These are phyloP conservation scores for Steinernema feltiae DNA, from an alignment of 1,140 invertebrate genomes.

Conservation along the genomic window DNA sequence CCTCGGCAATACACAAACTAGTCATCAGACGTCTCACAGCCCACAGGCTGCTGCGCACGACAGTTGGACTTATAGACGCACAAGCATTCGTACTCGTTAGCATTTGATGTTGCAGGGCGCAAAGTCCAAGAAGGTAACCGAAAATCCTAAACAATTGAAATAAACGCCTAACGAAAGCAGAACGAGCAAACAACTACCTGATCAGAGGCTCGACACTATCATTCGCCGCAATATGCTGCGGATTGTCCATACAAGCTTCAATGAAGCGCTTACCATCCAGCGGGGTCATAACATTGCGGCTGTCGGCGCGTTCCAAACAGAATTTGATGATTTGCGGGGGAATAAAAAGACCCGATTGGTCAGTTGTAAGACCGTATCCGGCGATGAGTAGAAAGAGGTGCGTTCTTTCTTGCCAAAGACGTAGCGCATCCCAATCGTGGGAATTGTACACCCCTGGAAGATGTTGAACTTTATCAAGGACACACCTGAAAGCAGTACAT, in stretches of 20 bases:
- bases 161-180: too few relatives aligned
- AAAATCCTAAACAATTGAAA: slow-evolving; percentile 23
- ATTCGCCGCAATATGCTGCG: slow-evolving; percentile 1
- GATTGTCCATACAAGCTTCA: slow-evolving; percentile 23
- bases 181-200: too few relatives aligned
- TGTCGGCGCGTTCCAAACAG: slow-evolving; percentile 1
- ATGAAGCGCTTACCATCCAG: slow-evolving; percentile 15
- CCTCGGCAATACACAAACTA: slow-evolving; percentile 12
- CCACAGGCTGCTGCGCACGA: neutral
- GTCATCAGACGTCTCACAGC: slow-evolving; percentile 19
- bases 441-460: too few relatives aligned
- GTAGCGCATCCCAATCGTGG: too few relatives aligned
- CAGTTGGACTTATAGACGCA: neutral
- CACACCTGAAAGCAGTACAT: too few relatives aligned
- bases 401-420: too few relatives aligned
- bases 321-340: slow-evolving; percentile 16
- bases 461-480: too few relatives aligned
- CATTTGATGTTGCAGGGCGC: slow-evolving; percentile 22
- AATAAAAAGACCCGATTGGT: slow-evolving; percentile 17
- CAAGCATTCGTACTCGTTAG: neutral
- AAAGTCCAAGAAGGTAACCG: slow-evolving; percentile 28
- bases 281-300: neutral
- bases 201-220: neutral
- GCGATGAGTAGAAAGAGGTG: too few relatives aligned
- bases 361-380: neutral